A percentile compares a stretch with the other conserved stretches of the same genome.
Evolutionary conservation across 1,140 invertebrate species (phyloP).

Genomic region (Kradibia gibbosae): DNA sequence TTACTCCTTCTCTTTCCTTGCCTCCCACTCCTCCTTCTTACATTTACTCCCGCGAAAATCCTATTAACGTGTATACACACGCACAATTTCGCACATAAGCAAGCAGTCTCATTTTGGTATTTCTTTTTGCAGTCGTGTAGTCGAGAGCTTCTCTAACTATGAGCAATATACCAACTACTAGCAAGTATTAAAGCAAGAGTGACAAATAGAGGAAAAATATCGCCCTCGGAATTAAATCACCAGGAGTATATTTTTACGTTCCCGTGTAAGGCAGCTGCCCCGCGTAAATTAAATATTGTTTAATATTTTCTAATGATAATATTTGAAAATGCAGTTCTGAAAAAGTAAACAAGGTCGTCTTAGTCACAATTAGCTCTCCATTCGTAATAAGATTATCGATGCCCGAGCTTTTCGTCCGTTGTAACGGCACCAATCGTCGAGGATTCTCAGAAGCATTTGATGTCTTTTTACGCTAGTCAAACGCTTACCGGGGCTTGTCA

Average conservation of each 20-base stretch:
- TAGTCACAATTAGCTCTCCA: neutral
- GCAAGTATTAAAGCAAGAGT: neutral
- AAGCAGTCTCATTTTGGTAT: neutral
- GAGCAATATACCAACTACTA: neutral
- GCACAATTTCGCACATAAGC: constrained; percentile 7
- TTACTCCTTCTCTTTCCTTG: constrained; percentile 13
- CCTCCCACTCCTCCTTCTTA: constrained; percentile 31
- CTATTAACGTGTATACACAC: constrained; percentile 37
- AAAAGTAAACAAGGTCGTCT: neutral
- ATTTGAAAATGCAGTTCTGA: neutral
- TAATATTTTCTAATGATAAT: neutral
- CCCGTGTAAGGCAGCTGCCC: neutral
- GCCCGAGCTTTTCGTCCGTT: neutral
- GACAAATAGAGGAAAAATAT: neutral
- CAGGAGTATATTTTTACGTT: neutral
- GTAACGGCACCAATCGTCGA: neutral
- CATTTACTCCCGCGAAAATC: constrained; percentile 57
- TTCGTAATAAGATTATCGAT: constrained; percentile 2
- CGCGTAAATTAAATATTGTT: neutral
- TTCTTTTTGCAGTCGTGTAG: neutral
- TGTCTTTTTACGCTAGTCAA: neutral
- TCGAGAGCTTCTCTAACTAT: neutral
- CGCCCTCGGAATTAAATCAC: neutral
- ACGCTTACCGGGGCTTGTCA: too few relatives aligned
- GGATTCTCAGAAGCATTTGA: neutral